Evolutionary conservation across 2,113 vertebrate species (phyloP).

Genomic region (Coturnix japonica): DNA sequence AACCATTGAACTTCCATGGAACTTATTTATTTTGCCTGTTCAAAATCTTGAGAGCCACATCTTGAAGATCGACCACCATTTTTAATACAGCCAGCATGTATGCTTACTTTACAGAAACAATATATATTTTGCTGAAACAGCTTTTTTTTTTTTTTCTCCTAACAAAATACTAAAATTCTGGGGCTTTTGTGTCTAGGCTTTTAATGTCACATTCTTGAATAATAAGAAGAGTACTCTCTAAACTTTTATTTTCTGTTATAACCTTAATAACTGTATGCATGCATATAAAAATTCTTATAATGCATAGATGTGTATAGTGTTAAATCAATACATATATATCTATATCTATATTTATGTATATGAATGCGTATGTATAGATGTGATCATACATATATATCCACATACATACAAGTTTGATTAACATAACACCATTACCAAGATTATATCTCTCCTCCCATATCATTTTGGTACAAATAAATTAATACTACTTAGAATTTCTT

Average conservation of each 20-base stretch:
- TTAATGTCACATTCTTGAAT: background rate
- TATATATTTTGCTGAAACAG: background rate
- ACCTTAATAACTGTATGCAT: background rate
- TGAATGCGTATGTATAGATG: background rate
- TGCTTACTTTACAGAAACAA: background rate
- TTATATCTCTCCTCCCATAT: background rate
- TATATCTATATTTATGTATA: background rate
- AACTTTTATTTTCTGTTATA: background rate
- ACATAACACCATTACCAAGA: background rate
- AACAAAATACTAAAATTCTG: background rate
- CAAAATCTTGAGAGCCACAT: background rate
- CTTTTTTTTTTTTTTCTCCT: background rate
- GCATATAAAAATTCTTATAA: background rate
- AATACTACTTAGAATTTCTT: background rate
- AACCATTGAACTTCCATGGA: background rate
- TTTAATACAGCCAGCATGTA: background rate
- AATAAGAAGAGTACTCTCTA: background rate
- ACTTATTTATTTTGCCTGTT: background rate
- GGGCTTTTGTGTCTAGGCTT: background rate
- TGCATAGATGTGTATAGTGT: background rate
- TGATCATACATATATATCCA: background rate
- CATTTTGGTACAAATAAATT: background rate
- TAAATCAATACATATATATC: background rate
- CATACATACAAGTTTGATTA: background rate
- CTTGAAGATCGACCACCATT: background rate